Evolutionary conservation across 2,888 invertebrate species (phyloP), one percentile per base, ranked within the genome.

Genomic region (Dolomedes plantarius): DNA sequence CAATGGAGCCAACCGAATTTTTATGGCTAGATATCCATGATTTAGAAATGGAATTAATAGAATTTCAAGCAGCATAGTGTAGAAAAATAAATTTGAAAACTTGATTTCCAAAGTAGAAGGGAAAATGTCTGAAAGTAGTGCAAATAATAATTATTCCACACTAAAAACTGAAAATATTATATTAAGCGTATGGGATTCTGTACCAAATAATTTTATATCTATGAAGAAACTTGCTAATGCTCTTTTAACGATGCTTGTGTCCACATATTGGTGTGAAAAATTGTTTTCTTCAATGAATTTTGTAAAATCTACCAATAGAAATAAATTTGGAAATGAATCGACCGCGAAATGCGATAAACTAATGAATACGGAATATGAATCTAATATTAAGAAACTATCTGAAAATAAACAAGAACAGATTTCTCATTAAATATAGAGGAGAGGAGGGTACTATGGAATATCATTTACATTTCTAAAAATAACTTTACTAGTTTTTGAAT

Each of bases 381-480:
- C 50, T 9, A 50, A n/a, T 29, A 67, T 67, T 29, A 27, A 74
- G 13, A 36, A 74, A 62, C 74, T 71, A 41, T 74, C 36, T 62
- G 62, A 74, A 74, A 62, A 74, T 62, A 62, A 62, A 16, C 36
- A 62, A 36, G 71, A 74, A 62, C 62, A 74, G 27, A 28, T 71
- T 46, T 74, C 7, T 6, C 28, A 50, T 27, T 72, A 5, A 50
- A 50, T 19, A 7, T 50, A n/a, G n/a, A n/a, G n/a, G n/a, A n/a
- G n/a, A n/a, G n/a, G n/a, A n/a, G n/a, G n/a, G n/a, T n/a, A n/a
- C n/a, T n/a, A n/a, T n/a, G n/a, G n/a, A n/a, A n/a, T n/a, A n/a
- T n/a, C n/a, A n/a, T n/a, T n/a, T n/a, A n/a, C n/a, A n/a, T n/a
- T n/a, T n/a, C n/a, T n/a, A n/a, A n/a, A n/a, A n/a, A n/a, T n/a